Evolutionary conservation across 1,140 invertebrate species (phyloP).

Genomic region (Eurytemora carolleeae): DNA sequence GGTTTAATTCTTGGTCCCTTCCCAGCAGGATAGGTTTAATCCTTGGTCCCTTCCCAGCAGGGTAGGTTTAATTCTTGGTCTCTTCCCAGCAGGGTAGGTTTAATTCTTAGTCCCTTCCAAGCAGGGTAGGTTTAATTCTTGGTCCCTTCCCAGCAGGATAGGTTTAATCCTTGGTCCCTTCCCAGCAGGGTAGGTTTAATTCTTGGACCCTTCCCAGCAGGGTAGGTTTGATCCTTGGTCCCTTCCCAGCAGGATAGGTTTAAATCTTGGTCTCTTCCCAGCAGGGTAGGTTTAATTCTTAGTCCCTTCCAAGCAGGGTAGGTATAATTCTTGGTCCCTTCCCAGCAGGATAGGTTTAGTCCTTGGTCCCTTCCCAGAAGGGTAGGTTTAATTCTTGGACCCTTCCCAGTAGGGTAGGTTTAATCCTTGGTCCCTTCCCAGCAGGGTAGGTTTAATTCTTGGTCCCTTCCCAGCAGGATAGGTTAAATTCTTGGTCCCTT

Average conservation of each 20-base stretch:
- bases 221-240: too few species aligned
- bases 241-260: too few species aligned
- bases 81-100: conserved; percentile 43
- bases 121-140: conserved; percentile 59
- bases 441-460: not conserved
- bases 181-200: too few species aligned
- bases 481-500: not conserved
- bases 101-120: not conserved
- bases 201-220: too few species aligned
- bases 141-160: conserved; percentile 56
- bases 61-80: conserved; percentile 84
- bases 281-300: not conserved
- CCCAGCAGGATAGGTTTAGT: not conserved
- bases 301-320: not conserved
- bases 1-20: conserved; percentile 86
- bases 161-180: not conserved
- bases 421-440: not conserved
- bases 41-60: not conserved
- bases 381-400: not conserved
- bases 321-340: not conserved
- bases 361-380: not conserved
- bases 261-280: too few species aligned
- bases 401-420: not conserved
- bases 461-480: not conserved
- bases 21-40: conserved; percentile 32